Conservation (phyloP, 2,888 invertebrate genomes). For the Oscheius sp. region DNA sequence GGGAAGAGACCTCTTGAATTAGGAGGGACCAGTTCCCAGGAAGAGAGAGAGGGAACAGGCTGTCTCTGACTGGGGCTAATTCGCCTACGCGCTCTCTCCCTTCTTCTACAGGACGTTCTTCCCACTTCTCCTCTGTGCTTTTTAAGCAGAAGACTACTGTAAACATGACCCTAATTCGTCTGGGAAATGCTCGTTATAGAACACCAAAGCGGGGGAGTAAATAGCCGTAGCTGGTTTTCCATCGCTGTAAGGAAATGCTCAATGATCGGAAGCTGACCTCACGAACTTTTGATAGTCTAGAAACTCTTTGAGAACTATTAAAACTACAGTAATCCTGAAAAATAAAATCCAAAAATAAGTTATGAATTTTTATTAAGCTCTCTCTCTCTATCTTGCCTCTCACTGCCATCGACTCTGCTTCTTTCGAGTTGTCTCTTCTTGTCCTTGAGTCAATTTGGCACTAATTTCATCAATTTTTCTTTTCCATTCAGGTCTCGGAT, state of each 20-base stretch:
- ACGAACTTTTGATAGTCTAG: too few species aligned
- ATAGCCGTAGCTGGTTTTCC: too few species aligned
- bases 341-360: too few species aligned
- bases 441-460: slow-evolving; percentile 26
- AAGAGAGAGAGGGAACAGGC: background rate
- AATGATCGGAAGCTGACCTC: too few species aligned
- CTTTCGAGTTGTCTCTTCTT: background rate
- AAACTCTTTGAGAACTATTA: too few species aligned
- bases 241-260: too few species aligned
- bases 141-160: slow-evolving; percentile 9
- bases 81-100: background rate
- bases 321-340: too few species aligned
- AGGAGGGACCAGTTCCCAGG: background rate
- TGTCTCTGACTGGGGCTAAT: background rate
- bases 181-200: too few species aligned
- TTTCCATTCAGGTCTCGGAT: slow-evolving; percentile 63
- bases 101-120: too few species aligned
- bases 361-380: too few species aligned
- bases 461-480: slow-evolving; percentile 55
- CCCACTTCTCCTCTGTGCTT: background rate
- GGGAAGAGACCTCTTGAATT: slow-evolving; percentile 3
- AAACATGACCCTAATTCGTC: slow-evolving; percentile 29
- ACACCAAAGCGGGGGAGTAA: too few species aligned
- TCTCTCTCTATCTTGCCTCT: too few species aligned
- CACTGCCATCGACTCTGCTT: slow-evolving; percentile 22